Base-by-base conservation (phyloP, 2,113 vertebrate genomes). In the Istiophorus platypterus region DNA sequence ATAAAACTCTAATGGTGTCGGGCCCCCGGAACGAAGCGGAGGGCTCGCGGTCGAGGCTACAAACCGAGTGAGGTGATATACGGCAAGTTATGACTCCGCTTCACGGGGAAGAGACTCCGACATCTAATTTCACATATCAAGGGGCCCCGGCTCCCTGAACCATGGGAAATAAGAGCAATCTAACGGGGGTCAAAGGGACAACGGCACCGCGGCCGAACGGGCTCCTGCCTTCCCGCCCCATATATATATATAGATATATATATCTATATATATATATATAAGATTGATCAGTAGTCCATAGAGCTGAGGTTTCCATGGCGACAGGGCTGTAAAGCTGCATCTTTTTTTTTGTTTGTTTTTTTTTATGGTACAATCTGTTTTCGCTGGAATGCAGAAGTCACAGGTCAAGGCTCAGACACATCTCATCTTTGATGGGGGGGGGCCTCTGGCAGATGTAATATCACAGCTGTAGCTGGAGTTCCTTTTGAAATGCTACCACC, bases 131-230 rank as follows among this genome's bases (percentile, higher is more conserved):
- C 77, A 70, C 56, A 85, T 78, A 89, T 88, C 81, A 81, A 81
- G 87, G 82, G 80, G 83, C 26, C 68, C 39, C 4, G 76, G 63
- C 74, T 78, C 80, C 8, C 22, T 54, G 81, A 87, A 82, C 82
- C 88, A 26, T 63, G 89, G 85, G 82, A 91, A 93, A 91, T 89
- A 91, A 91, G 89, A 90, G 74, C 85, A 88, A 88, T 92, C 75
- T 85, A 34, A 10, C 29, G 2, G 7, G 76, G 86, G 87, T 91
- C 88, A 89, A 81, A 88, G 78, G 76, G 74, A 82, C 75, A 45
- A 77, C 74, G 72, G 52, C 47, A 10, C 39, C 39, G 61, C 52
- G 17, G 56, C 17, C 11, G 11, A 49, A 69, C 11, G 61, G n/a
- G n/a, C n/a, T n/a, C n/a, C n/a, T n/a, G n/a, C n/a, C n/a, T n/a